Base-by-base conservation (phyloP, 2,888 invertebrate species). In the Nomada fucata region DNA sequence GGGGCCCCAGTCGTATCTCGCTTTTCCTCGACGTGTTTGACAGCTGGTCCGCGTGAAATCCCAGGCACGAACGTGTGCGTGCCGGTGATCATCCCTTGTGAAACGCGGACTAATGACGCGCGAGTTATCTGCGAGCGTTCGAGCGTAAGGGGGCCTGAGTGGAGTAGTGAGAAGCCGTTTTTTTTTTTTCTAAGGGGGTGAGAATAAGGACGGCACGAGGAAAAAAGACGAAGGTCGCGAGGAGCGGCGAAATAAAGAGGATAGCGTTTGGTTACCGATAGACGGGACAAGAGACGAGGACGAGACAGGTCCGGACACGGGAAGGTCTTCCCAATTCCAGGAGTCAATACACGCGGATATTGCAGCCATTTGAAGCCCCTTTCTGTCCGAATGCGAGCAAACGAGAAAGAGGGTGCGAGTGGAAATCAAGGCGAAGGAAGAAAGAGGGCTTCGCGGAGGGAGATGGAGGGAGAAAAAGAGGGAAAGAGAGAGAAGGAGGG, bases 281-380 rank as follows among this genome's bases (percentile, higher is more conserved):
- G 78, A 73, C 69, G 79, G 74, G 79, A 72, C 74, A 70, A 72
- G 74, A 76, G 71, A 61, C 72, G 70, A 57, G 76, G 23, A 60
- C 78, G 79, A 79, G 82, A 84, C 81, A 81, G 70, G 67, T 70
- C 87, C 82, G 86, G 84, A 86, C 86, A 84, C 85, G 85, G 80
- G 88, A 89, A 86, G 86, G 88, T 89, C 86, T 90, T 91, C 90
- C 88, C 91, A 90, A 91, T 90, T 91, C 89, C 87, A 87, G 90
- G 86, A 91, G 91, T 91, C 90, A 90, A 91, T 91, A 91, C 91
- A 89, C 87, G 84, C 86, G 89, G 91, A 91, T 91, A 91, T 91
- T 91, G 91, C 91, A 90, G 89, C 89, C 88, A 90, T 91, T 91
- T 88, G 90, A 89, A 90, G 88, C 85, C 91, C 90, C 89, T 87